These are phyloP conservation scores for Tupiocoris notatus DNA, from an alignment of 2,888 invertebrate species.

Conservation along the genomic window DNA sequence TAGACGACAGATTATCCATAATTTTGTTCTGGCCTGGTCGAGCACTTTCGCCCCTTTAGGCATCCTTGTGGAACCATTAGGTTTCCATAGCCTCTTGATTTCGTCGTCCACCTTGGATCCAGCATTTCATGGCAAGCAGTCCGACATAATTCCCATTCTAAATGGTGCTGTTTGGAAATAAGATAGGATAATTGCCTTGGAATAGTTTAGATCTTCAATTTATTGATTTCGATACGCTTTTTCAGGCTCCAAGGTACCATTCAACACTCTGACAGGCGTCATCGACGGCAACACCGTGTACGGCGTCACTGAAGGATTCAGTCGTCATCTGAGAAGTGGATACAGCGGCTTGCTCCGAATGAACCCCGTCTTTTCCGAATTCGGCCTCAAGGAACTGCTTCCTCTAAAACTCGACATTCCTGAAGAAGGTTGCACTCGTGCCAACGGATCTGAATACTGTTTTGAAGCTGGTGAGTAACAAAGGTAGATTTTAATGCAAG, in stretches of 20 bases:
- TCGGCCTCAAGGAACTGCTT: slow-evolving; percentile 81
- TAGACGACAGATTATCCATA: no score
- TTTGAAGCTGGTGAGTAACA: slow-evolving; percentile 71
- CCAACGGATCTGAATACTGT: slow-evolving; percentile 86
- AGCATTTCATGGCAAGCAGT: no score
- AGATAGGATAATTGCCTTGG: no score
- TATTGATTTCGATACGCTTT: background rate
- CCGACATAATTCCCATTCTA: no score
- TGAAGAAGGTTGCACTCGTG: slow-evolving; percentile 88
- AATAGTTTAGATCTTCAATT: no score
- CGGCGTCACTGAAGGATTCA: slow-evolving; percentile 77
- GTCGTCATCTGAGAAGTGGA: slow-evolving; percentile 73
- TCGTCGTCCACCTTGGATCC: no score
- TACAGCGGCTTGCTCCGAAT: slow-evolving; percentile 81
- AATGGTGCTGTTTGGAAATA: no score
- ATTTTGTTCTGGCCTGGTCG: no score
- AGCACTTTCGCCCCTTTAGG: no score
- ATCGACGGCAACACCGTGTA: slow-evolving; percentile 89
- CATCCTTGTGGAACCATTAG: no score
- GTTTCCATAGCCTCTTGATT: no score
- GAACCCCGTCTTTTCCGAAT: slow-evolving; percentile 86
- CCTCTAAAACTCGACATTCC: slow-evolving; percentile 86
- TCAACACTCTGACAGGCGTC: slow-evolving; percentile 82
- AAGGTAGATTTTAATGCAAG: no score
- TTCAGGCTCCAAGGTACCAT: slow-evolving; percentile 76